These are phyloP conservation scores for Toxotes chatareus DNA, from an alignment of 2,113 vertebrate genomes.

Conservation along the genomic window DNA sequence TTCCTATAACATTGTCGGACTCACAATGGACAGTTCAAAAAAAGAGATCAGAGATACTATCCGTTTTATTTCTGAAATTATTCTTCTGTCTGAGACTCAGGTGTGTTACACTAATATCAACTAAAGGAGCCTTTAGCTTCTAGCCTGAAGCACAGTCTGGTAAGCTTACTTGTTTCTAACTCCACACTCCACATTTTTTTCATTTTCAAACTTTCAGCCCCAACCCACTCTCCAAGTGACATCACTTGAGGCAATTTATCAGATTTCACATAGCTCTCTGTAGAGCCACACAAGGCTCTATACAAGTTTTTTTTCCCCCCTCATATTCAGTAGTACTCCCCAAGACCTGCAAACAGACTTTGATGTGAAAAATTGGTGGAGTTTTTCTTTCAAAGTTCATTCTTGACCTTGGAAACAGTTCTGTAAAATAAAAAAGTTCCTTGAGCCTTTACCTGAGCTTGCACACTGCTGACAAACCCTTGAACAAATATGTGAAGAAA, in stretches of 20 bases:
- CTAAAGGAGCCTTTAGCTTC: background rate
- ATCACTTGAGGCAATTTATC: too few species aligned
- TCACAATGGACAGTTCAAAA: too few species aligned
- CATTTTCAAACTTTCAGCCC: background rate
- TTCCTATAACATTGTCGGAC: background rate
- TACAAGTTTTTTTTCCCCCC: too few species aligned
- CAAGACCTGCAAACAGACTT: background rate
- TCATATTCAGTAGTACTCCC: background rate
- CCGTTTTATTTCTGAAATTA: background rate
- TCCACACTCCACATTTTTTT: background rate
- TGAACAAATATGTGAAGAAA: background rate
- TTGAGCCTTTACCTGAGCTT: background rate
- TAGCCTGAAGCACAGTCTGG: background rate
- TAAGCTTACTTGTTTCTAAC: background rate
- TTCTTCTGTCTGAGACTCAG: background rate
- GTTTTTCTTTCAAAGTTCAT: background rate
- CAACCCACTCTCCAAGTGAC: background rate
- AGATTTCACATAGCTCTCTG: too few species aligned
- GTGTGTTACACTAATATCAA: background rate
- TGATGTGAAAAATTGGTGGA: background rate
- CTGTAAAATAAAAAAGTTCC: background rate
- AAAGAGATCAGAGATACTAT: too few species aligned
- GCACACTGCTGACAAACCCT: background rate
- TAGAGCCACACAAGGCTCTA: too few species aligned
- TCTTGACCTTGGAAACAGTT: background rate